phyloP scores from a whole-genome alignment of 2,113 vertebrate species.

The Eidolon helvum region DNA sequence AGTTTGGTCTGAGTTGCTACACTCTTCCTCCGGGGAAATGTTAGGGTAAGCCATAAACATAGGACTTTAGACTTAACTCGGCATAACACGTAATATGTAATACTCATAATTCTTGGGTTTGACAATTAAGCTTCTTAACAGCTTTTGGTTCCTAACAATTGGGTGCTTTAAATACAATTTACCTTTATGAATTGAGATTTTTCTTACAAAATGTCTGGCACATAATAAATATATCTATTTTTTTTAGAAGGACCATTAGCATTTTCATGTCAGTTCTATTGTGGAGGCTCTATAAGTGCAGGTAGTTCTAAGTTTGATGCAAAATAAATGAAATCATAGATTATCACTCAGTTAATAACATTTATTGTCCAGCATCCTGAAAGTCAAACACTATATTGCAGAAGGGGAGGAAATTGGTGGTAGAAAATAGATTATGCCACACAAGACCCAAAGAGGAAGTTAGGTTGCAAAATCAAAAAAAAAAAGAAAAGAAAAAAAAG shows the following conservation, averaged over 20 bases:
- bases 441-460: constrained; percentile 49
- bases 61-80: background rate
- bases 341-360: background rate
- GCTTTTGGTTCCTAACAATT: background rate
- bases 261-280: background rate
- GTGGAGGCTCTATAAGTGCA: background rate
- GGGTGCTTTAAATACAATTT: background rate
- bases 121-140: background rate
- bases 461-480: background rate
- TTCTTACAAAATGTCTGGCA: background rate
- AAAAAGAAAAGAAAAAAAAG: background rate
- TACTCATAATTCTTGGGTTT: background rate
- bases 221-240: background rate
- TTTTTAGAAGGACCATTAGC: background rate
- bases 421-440: background rate
- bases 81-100: background rate
- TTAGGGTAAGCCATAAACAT: background rate
- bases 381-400: background rate
- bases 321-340: background rate
- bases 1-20: background rate
- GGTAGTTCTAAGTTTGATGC: background rate
- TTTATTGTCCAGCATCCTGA: background rate
- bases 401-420: background rate
- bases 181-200: background rate
- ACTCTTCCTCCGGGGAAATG: background rate